A percentile compares a stretch with the other conserved stretches of the same genome.
Conservation (phyloP, 2,888 invertebrate genomes). For the Tillus elongatus region DNA sequence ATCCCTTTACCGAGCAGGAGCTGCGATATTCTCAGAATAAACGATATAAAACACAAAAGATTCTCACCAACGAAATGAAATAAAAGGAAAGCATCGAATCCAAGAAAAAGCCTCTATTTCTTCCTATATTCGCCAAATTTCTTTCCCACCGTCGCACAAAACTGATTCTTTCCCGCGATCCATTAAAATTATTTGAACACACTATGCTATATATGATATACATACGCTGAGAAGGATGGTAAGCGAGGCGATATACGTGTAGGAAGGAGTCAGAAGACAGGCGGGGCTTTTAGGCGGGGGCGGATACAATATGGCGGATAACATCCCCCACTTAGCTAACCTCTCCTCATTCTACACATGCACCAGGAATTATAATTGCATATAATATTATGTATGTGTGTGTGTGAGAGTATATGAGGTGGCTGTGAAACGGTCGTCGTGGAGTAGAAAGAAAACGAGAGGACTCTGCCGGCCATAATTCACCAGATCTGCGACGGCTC, state of each 20-base stretch:
- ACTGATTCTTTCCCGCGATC: conserved; percentile 40
- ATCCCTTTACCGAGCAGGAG: too few relatives aligned
- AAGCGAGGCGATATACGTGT: conserved; percentile 20
- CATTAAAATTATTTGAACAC: conserved; percentile 43
- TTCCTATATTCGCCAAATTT: conserved; percentile 27
- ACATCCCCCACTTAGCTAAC: conserved; percentile 36
- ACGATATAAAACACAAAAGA: conserved; percentile 3
- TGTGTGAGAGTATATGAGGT: conserved; percentile 18
- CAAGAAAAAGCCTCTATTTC: conserved; percentile 1
- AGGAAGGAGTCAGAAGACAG: conserved; percentile 30
- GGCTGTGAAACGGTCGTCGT: not conserved
- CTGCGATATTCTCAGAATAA: too few relatives aligned
- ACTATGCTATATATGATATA: conserved; percentile 37
- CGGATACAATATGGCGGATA: conserved; percentile 43
- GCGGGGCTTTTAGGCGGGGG: conserved; percentile 40
- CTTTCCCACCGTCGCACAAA: conserved; percentile 31
- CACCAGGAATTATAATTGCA: conserved; percentile 43
- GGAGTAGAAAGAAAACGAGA: conserved; percentile 22
- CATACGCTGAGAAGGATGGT: conserved; percentile 32
- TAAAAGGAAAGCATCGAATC: not conserved
- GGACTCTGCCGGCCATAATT: conserved; percentile 30
- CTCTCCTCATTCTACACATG: conserved; percentile 36
- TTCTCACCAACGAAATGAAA: conserved; percentile 5
- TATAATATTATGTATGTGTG: conserved; percentile 39
- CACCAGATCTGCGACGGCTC: conserved; percentile 24